phyloP scores from a whole-genome alignment of 2,797 vertebrate species.

The Novumbra hubbsi region DNA sequence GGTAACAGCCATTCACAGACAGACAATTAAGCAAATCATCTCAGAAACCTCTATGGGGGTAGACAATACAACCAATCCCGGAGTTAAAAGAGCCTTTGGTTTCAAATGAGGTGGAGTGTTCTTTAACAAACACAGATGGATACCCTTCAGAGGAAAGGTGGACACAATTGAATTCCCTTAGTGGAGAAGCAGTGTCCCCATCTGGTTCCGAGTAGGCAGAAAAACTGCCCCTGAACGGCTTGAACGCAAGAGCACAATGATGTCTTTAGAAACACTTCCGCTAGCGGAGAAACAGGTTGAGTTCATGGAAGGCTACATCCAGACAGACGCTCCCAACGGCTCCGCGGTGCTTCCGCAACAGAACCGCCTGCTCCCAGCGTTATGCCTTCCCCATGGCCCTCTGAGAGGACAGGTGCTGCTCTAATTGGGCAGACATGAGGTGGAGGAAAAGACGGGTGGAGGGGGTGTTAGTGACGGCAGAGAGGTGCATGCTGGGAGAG shows the following conservation, averaged over 20 bases:
- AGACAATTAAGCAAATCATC: not conserved
- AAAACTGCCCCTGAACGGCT: conserved; percentile 12
- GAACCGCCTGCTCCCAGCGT: conserved; percentile 22
- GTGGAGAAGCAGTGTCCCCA: not conserved
- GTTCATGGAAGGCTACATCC: conserved; percentile 32
- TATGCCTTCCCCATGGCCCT: conserved; percentile 12
- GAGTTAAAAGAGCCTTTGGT: not conserved
- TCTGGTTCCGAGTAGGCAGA: not conserved
- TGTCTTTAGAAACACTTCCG: not conserved
- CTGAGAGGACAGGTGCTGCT: conserved; percentile 34
- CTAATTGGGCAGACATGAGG: conserved; percentile 32
- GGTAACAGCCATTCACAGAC: not conserved
- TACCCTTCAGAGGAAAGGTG: not conserved
- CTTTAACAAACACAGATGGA: not conserved
- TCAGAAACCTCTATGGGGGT: not conserved
- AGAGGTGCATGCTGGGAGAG: not conserved
- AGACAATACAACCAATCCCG: not conserved
- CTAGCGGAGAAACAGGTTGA: conserved; percentile 1
- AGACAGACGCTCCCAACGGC: conserved; percentile 2
- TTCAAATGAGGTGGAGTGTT: not conserved
- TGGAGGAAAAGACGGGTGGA: conserved; percentile 16
- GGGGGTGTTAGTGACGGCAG: conserved; percentile 14
- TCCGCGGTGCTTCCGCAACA: not conserved
- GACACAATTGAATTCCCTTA: not conserved
- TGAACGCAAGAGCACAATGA: not conserved